A percentile compares a stretch with the other conserved stretches of the same genome.
Evolutionary conservation across 1,140 invertebrate species (phyloP).

Genomic region (Trichonephila inaurata): DNA sequence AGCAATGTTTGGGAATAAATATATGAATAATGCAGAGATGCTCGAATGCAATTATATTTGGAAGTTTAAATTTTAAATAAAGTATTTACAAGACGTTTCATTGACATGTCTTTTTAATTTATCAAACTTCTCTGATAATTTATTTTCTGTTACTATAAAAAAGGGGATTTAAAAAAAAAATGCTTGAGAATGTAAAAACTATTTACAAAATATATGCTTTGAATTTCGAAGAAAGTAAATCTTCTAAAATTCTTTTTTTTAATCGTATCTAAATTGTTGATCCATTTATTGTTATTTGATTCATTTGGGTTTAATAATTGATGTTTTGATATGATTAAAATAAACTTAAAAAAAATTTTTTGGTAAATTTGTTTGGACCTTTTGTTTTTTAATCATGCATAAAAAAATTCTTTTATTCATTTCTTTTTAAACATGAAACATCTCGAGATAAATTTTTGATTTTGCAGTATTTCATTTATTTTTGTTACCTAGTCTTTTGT

Average conservation of each 20-base stretch:
- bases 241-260: too few species aligned
- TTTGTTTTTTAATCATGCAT: background rate
- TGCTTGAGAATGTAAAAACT: too few species aligned
- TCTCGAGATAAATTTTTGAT: background rate
- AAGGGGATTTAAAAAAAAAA: too few species aligned
- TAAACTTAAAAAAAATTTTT: background rate
- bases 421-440: background rate
- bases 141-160: too few species aligned
- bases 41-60: background rate
- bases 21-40: background rate
- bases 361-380: too few species aligned
- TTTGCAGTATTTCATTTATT: background rate
- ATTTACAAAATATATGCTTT: too few species aligned
- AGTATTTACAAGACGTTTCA: background rate
- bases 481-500: background rate
- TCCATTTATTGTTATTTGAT: too few species aligned
- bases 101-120: too few species aligned
- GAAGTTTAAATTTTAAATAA: background rate
- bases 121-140: too few species aligned
- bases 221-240: too few species aligned
- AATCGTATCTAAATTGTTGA: too few species aligned
- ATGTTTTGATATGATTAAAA: background rate
- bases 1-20: background rate
- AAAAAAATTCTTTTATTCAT: background rate
- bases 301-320: background rate